phyloP scores from a whole-genome alignment of 2,888 invertebrate genomes.

The Plusia festucae region DNA sequence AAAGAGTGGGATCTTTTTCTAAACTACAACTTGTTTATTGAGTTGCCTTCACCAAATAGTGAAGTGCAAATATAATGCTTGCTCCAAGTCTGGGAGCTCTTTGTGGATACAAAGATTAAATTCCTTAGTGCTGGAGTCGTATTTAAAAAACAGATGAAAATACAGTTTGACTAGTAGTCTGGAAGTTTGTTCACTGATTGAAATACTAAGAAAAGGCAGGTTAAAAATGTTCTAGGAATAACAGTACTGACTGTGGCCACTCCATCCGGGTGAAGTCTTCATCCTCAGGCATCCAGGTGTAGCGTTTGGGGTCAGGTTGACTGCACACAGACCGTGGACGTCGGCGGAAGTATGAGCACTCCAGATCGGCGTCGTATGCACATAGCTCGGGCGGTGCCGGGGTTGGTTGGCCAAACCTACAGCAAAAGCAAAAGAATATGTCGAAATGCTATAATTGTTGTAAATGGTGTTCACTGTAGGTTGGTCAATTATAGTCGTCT shows the following conservation, averaged over 20 bases:
- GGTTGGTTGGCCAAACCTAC: slow-evolving; percentile 90
- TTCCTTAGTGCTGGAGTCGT: no score
- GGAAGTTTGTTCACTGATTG: background rate
- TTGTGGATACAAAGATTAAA: no score
- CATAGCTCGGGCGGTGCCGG: slow-evolving; percentile 90
- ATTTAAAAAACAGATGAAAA: no score
- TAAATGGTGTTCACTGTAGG: no score
- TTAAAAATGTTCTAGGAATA: slow-evolving; percentile 17
- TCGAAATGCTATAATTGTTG: background rate
- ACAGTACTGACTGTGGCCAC: slow-evolving; percentile 89
- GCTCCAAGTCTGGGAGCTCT: no score
- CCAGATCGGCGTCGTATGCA: slow-evolving; percentile 92
- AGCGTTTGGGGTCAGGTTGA: slow-evolving; percentile 92
- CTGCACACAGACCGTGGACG: slow-evolving; percentile 93
- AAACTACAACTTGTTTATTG: no score
- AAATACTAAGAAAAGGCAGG: background rate
- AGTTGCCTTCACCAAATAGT: no score
- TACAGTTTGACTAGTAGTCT: no score
- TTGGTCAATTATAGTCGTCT: no score
- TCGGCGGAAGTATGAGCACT: slow-evolving; percentile 94
- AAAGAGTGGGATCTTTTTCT: no score
- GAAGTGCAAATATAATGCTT: no score
- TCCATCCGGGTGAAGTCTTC: slow-evolving; percentile 93
- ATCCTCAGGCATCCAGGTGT: slow-evolving; percentile 94
- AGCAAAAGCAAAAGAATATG: slow-evolving; percentile 7